These are phyloP conservation scores for Podarcis lilfordi DNA, from an alignment of 2,797 vertebrate species.

Conservation along the genomic window DNA sequence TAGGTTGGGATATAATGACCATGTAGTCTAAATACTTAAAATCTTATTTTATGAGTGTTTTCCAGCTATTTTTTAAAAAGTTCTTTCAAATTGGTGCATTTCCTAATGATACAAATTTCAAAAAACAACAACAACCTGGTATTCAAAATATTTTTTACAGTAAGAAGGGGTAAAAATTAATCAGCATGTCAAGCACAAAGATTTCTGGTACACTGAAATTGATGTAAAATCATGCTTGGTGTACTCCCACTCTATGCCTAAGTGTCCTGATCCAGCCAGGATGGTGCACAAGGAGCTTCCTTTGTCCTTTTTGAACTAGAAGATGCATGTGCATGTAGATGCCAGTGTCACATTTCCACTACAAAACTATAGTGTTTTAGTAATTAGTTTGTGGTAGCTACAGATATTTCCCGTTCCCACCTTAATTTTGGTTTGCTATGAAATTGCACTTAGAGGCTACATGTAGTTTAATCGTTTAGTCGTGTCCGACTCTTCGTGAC, in stretches of 20 bases:
- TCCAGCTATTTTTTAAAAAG: background rate
- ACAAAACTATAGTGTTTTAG: background rate
- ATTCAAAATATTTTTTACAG: background rate
- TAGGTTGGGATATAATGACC: background rate
- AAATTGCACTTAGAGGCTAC: background rate
- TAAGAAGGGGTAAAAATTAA: background rate
- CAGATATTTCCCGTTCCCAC: background rate
- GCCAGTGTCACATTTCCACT: background rate
- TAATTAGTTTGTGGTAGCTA: background rate
- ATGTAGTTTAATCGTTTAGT: no score
- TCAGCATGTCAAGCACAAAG: background rate
- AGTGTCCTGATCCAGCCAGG: background rate
- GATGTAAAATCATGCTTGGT: background rate
- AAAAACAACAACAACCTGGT: background rate
- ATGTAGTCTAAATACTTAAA: background rate
- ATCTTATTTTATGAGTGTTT: background rate
- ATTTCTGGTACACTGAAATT: background rate
- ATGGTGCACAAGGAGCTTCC: background rate
- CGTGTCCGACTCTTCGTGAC: no score
- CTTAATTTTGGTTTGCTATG: background rate
- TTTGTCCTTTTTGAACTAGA: background rate
- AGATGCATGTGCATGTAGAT: background rate
- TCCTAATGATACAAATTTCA: background rate
- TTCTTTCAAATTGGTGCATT: background rate
- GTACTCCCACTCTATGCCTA: background rate